These are phyloP conservation scores for Ditylenchus weischeri DNA, from an alignment of 2,888 invertebrate species.

Conservation along the genomic window DNA sequence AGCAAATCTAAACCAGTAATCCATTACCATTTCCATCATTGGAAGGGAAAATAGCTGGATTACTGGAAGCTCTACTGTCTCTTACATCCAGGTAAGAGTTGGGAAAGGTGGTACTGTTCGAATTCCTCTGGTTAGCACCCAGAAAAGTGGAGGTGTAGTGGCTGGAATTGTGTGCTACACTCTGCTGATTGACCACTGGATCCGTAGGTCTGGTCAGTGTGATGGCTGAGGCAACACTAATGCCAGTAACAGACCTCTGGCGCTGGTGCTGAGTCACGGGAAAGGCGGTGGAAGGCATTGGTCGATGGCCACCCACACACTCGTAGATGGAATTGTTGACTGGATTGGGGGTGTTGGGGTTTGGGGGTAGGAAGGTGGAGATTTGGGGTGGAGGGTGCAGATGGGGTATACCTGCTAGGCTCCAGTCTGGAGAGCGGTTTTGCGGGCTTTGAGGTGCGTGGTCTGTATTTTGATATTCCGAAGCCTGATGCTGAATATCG, in stretches of 20 bases:
- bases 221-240: constrained; percentile 6
- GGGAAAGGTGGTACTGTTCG: not conserved
- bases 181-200: too few relatives aligned
- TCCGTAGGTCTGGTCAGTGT: not conserved
- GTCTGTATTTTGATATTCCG: not conserved
- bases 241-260: not conserved
- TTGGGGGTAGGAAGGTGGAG: not conserved
- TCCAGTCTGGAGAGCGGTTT: constrained; percentile 20
- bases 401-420: constrained; percentile 15
- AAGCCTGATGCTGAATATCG: not conserved
- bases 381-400: too few relatives aligned
- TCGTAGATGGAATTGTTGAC: constrained; percentile 5
- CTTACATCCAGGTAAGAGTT: too few relatives aligned
- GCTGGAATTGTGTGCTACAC: too few relatives aligned
- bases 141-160: not conserved
- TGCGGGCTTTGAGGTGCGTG: not conserved
- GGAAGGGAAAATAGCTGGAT: too few relatives aligned
- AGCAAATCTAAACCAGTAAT: too few relatives aligned
- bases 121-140: not conserved
- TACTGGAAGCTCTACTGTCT: too few relatives aligned
- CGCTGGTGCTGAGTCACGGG: not conserved
- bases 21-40: too few relatives aligned
- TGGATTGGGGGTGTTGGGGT: not conserved
- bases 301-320: not conserved
- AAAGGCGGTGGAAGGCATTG: constrained; percentile 13